Evolutionary conservation across 2,113 vertebrate species (phyloP), one percentile per base, ranked within the genome.

Genomic region (Oxyruncus cristatus): DNA sequence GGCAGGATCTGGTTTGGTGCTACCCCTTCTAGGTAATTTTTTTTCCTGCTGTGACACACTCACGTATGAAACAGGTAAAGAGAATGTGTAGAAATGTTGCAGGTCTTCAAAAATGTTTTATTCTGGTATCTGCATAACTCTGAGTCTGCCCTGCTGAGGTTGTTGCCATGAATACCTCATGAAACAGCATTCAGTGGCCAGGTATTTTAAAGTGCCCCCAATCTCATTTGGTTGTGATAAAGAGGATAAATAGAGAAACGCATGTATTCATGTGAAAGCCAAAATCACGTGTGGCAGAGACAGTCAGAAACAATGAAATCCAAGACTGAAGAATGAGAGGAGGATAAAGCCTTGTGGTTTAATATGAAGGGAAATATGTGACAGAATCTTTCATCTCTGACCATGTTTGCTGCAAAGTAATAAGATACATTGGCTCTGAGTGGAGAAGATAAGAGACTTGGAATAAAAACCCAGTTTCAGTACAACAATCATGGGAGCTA

Each of bases 301-400:
- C 37, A 96, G 97, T 97, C 96, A 97, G 96, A 97, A 97, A 97
- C 97, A 97, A 96, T 96, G 94, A 97, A 97, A 95, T 77, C 92
- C 87, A 90, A 95, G 94, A 97, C 8, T 94, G 93, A 79, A 89
- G 95, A 98, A 95, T 95, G 94, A 97, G 92, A 80, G 92, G 76
- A 93, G 92, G 88, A 93, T 95, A 95, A 97, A 97, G 95, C 81
- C 85, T 91, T 95, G 85, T 93, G 93, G 94, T 96, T 97, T 97
- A 97, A 97, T 97, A 91, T 71, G 49, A 87, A 89, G 52, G 94
- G 81, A 94, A 98, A 97, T 95, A 96, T 53, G 92, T 78, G 96
- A 97, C 96, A 96, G 97, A 97, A 97, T 97, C 92, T 97, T 96
- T 97, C 96, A 97, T 97, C 96, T 98, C 94, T 97, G 96, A 92